A percentile compares a stretch with the other conserved stretches of the same genome.
Evolutionary conservation across 2,113 vertebrate species (phyloP).

Genomic region (Alouatta palliata): DNA sequence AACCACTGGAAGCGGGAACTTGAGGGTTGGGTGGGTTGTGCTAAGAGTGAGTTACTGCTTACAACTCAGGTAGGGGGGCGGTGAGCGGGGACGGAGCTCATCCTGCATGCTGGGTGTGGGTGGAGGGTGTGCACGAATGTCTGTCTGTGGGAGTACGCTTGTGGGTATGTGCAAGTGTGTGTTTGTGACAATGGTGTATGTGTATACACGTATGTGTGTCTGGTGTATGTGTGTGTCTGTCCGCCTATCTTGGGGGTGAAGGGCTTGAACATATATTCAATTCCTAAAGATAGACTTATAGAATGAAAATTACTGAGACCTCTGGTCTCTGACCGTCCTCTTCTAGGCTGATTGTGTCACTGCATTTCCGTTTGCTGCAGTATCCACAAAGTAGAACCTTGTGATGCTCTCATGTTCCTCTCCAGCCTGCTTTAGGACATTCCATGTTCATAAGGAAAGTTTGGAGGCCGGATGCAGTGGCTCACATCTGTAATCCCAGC

Average conservation of each 20-base stretch:
- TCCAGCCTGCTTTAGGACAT: conserved; percentile 70
- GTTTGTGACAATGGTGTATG: neutral
- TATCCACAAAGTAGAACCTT: neutral
- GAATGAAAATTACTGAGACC: neutral
- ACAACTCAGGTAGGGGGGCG: rapidly evolving
- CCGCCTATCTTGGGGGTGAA: neutral
- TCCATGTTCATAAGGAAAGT: conserved; percentile 56
- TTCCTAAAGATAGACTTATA: neutral
- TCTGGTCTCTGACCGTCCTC: neutral
- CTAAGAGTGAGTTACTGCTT: neutral
- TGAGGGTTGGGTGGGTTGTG: neutral
- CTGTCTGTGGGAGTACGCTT: neutral
- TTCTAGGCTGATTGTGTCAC: too few species aligned
- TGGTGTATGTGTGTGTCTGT: neutral
- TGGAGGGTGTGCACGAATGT: neutral
- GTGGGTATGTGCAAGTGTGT: neutral
- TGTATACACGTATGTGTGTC: neutral
- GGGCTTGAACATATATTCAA: neutral
- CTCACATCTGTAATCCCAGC: too few species aligned
- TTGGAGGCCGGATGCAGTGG: too few species aligned
- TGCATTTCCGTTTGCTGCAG: rapidly evolving
- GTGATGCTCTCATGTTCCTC: neutral
- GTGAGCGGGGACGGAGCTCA: neutral
- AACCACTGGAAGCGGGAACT: neutral
- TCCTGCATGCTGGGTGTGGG: neutral